Evolutionary conservation across 2,797 vertebrate species (phyloP), one percentile per base, ranked within the genome.

Genomic region (Philypnodon macrostomus): DNA sequence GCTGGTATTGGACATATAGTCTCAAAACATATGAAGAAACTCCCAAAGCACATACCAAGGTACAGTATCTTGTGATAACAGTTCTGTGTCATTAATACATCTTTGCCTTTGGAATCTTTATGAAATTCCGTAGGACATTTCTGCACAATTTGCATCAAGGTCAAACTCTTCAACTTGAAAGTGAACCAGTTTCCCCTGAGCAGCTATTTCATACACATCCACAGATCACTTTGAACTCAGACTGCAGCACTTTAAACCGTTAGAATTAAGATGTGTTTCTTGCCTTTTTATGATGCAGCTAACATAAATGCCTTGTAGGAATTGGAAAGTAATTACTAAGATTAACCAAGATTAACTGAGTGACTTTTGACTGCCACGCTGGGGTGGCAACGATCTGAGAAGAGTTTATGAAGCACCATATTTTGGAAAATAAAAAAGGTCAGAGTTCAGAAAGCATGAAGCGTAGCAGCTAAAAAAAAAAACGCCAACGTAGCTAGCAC

Each of bases 131-230:
- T 44, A 18, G 18, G 31, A 27, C 26, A 12, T 44, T 30, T 31
- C 14, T 30, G 26, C 41, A 19, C 41, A 44, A 44, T 30, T 18
- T 30, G 27, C 41, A 30, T 44, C 41, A 44, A 44, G 41, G 41
- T 44, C 26, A 44, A 18, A 11, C 16, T 57, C 30, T 41, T 12
- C 39, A 39, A 24, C 19, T 55, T 47, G 31, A 44, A 44, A 44
- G 41, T 30, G 27, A 30, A 30, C 10, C 8, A 10, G 15, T 44
- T 39, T 18, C 14, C 26, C 41, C 7, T 17, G 7, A 50, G 32
- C 23, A n/a, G 16, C 34, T 17, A 27, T 42, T 42, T 33, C 19
- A 31, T 31, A 44, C 40, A 30, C 23, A 41, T 27, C 39, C 24
- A 41, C 21, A 29, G 21, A 15, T 29, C 39, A 42, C 41, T 44